These are phyloP conservation scores for Xiphydria camelus DNA, from an alignment of 2,888 invertebrate species.

Conservation along the genomic window DNA sequence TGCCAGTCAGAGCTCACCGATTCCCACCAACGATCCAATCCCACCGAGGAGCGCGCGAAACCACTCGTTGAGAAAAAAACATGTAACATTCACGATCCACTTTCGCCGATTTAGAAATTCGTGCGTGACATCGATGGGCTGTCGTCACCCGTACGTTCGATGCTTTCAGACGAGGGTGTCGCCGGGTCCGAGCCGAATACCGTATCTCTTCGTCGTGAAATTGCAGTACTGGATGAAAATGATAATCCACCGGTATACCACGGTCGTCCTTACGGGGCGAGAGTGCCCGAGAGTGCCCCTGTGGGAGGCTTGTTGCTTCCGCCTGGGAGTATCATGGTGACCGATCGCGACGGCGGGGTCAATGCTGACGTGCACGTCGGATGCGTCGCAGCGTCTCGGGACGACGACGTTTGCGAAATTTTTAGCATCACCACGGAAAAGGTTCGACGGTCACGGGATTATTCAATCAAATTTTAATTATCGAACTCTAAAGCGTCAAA, in stretches of 20 bases:
- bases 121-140: no score
- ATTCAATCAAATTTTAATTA: no score
- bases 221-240: constrained; percentile 77
- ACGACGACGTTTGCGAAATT: constrained; percentile 71
- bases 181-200: constrained; percentile 76
- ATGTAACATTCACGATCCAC: no score
- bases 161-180: constrained; percentile 68
- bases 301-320: constrained; percentile 68
- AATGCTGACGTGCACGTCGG: constrained; percentile 72
- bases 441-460: constrained; percentile 47
- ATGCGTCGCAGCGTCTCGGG: constrained; percentile 66
- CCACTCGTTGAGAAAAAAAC: no score
- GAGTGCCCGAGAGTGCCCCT: constrained; percentile 69
- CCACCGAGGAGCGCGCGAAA: no score
- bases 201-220: constrained; percentile 75
- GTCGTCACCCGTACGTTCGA: no score
- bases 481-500: no score
- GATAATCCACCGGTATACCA: constrained; percentile 79
- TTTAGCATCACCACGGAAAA: constrained; percentile 70
- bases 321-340: constrained; percentile 63
- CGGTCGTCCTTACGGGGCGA: constrained; percentile 73
- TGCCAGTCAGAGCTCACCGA: no score
- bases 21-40: no score
- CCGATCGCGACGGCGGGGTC: constrained; percentile 73
- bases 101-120: no score